These are phyloP conservation scores for Drosophila aff. DNA, from an alignment of 1,140 invertebrate species.

Conservation along the genomic window DNA sequence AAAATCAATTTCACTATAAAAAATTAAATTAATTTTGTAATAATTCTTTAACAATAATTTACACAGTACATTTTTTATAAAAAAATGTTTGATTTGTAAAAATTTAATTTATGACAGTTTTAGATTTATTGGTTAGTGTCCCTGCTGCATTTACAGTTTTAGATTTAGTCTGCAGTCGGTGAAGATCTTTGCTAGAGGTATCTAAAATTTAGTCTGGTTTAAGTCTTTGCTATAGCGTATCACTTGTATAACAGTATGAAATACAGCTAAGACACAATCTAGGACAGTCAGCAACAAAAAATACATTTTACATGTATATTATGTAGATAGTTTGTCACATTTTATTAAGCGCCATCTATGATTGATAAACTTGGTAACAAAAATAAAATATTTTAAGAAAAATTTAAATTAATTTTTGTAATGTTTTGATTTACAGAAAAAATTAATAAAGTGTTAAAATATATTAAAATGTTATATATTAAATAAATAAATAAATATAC, in stretches of 20 bases:
- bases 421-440: no score
- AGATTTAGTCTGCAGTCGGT: background rate
- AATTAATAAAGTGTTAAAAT: no score
- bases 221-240: background rate
- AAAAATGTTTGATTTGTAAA: no score
- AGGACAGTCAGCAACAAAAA: background rate
- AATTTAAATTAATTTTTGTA: background rate
- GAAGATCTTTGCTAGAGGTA: background rate
- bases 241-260: background rate
- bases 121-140: background rate
- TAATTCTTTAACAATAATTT: no score
- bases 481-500: no score
- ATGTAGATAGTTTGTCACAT: background rate
- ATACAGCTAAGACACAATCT: background rate
- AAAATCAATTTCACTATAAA: no score
- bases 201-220: background rate
- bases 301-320: background rate
- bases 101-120: background rate
- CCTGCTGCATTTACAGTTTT: background rate
- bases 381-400: background rate
- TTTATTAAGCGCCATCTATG: background rate
- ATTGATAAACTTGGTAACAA: background rate
- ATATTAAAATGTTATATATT: no score
- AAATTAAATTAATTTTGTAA: no score
- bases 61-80: no score